Evolutionary conservation across 2,888 invertebrate genomes (phyloP).

Genomic region (Sphinx pinastri): DNA sequence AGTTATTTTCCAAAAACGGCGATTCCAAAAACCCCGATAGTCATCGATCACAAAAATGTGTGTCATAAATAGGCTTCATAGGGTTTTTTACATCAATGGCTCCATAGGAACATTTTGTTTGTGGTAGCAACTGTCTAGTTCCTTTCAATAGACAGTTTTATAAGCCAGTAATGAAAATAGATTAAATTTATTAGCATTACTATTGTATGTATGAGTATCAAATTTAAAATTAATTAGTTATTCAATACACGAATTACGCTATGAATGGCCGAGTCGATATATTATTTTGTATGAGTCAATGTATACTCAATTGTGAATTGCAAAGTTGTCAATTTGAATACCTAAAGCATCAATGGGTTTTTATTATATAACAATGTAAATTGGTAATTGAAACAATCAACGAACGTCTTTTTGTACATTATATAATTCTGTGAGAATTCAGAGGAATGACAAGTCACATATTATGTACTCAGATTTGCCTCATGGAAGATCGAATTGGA

Average conservation of each 20-base stretch:
- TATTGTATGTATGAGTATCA: neutral
- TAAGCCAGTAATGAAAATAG: neutral
- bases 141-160: neutral
- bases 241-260: slow-evolving; percentile 2
- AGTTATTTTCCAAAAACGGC: too few relatives aligned
- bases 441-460: neutral
- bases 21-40: too few relatives aligned
- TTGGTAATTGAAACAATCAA: neutral
- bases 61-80: too few relatives aligned
- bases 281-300: neutral
- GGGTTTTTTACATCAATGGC: too few relatives aligned
- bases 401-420: neutral
- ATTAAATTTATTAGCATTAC: neutral
- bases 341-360: neutral
- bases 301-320: neutral
- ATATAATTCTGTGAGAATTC: neutral
- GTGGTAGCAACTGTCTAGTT: neutral
- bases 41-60: too few relatives aligned
- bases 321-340: slow-evolving; percentile 17
- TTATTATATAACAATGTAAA: slow-evolving; percentile 1
- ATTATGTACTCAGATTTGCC: neutral
- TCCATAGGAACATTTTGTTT: too few relatives aligned
- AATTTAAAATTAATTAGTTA: slow-evolving; percentile 1
- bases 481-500: too few relatives aligned
- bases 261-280: neutral